Base-by-base conservation (phyloP, 2,113 vertebrate species). In the Vireo altiloquus region DNA sequence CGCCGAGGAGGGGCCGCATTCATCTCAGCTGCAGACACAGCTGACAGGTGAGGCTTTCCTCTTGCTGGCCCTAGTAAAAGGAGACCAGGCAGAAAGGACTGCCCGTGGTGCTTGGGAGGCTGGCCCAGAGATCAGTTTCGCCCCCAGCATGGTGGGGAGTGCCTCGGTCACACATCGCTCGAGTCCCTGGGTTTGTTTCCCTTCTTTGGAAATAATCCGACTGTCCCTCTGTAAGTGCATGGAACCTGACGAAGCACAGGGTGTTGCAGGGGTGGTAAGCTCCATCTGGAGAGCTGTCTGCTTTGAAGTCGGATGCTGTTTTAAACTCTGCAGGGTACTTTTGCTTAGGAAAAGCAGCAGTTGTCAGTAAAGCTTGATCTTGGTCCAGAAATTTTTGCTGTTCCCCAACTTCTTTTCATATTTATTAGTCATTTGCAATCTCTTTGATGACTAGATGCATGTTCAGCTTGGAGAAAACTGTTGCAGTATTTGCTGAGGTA, bases 311-410 rank as follows among this genome's bases (percentile, higher is more conserved):
- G 0, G 69, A 42, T 1, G 24, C 92, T 3, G 46, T 71, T 94
- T 83, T 74, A 80, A 95, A 87, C 90, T 82, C 78, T 37, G 86
- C 85, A 91, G 94, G 88, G 85, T 74, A 72, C 74, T 89, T 84
- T 60, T 6, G 1, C 64, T 91, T 59, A 61, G 80, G 37, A 92
- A 92, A 92, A 86, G 63, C 90, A 89, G 90, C 80, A 77, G 66
- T 82, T 95, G 87, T 95, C 91, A 84, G 87, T 28, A 74, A 93
- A 96, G 90, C 94, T 7, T 93, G 95, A 95, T 95, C 93, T 93
- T 30, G 30, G 74, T 89, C 92, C 90, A 92, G 93, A 87, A 68
- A 68, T 80, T 64, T 77, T 87, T 93, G 74, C 59, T 95, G 78
- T 68, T 75, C 82, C n/a, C 35, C 1, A 7, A 59, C 63, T 90